Base-by-base conservation (phyloP, 2,797 vertebrate species). In the Oryzias sinensis region DNA sequence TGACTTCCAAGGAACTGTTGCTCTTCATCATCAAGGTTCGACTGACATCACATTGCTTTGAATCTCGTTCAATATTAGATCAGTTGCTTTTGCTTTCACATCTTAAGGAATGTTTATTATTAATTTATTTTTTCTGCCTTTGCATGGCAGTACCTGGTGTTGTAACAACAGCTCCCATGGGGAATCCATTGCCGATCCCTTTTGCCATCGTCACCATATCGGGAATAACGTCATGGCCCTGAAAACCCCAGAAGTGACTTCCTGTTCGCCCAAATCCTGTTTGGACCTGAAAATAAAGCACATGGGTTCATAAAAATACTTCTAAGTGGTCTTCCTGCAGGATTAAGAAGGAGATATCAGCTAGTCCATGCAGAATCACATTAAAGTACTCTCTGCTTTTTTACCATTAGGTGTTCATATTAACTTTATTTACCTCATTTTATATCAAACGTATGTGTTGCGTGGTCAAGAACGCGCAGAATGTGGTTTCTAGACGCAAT, bases 171-270 rank as follows among this genome's bases (percentile, higher is more conserved):
- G 95, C 95, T 61, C 89, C 96, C 94, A 99, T 94, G 27, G 97
- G 97, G 79, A 95, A 99, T 16, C 97, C 97, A 51, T 97, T 98
- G 5, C 92, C 97, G 13, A 98, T 99, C 43, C 94, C 96, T 83
- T 98, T 99, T 0, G 95, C 95, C 93, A 97, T 92, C 29, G 95
- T 98, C 51, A 98, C 92, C 4, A 99, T 95, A 65, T 99, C 97
- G 43, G 97, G 97, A 46, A 94, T 61, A 16, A 98, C 86, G 0
- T 77, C 90, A 13, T 98, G 95, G 17, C 92, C 90, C 84, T 98
- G 91, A 76, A 98, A 99, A 40, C 96, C 96, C 97, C 97, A 99
- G 83, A 94, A 96, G 80, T 99, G 94, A 71, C 88, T 96, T 73
- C 97, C 96, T 45, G 92, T 92, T 64, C 96, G 90, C 40, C 95